Evolutionary conservation across 2,888 invertebrate species (phyloP), one percentile per base, ranked within the genome.

Genomic region (Pycnomerus fuliginosus): DNA sequence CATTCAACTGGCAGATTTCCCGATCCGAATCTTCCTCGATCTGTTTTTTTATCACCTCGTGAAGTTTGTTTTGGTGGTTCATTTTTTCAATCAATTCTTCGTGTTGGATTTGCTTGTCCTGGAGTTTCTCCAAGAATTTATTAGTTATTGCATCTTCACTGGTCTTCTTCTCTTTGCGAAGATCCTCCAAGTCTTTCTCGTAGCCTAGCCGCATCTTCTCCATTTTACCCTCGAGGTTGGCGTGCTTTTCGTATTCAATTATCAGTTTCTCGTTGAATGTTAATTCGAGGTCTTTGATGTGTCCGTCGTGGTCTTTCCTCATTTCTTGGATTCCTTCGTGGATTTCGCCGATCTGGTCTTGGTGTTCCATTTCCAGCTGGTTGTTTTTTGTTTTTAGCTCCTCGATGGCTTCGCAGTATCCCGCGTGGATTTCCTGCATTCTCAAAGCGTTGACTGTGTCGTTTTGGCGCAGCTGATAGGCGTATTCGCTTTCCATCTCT

Each of bases 241-340:
- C 79, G 68, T 87, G 92, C 74, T 93, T 92, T 61, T 93, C 89
- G 65, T 92, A 95, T 71, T 96, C 95, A 46, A 81, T 77, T 61
- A 94, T 87, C 50, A 96, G 78, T 67, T 90, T 88, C 50, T 86
- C 82, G 63, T 92, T 90, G 64, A 87, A 90, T 64, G 81, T 84
- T 1, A 82, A 82, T 65, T 90, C 88, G 49, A 87, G 70, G 16
- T 80, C 75, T 56, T 85, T 80, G 50, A 87, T 72, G n/a, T 78
- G 80, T 43, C 80, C 74, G 46, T 84, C 84, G 59, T 90, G 85
- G 0, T 77, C 75, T 0, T 75, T 78, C 50, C 86, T 84, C 59
- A 87, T 74, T 64, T 85, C 84, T 3, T 77, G 76, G 49, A 90
- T 85, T 58, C 87, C 85, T 67, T 83, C 80, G 63, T 89, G 88